Percentiles rank a stretch among this genome's conserved stretches.
Evolutionary conservation across 2,797 vertebrate species (phyloP).

Genomic region (Astyanax mexicanus): DNA sequence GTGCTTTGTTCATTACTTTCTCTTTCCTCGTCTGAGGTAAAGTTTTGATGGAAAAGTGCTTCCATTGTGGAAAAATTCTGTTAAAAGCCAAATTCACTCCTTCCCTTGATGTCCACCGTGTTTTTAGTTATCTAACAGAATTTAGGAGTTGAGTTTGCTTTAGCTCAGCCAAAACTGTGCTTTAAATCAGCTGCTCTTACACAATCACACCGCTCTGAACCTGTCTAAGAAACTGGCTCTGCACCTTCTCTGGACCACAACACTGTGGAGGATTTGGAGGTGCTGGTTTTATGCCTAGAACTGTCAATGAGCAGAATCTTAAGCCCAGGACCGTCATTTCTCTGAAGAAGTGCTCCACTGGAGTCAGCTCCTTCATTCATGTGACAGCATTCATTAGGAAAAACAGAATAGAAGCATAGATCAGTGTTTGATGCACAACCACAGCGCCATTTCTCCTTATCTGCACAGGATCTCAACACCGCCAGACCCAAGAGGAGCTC

Average conservation of each 20-base stretch:
- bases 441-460: conserved; percentile 4
- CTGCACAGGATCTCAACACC: not conserved
- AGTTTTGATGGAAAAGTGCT: too few species aligned
- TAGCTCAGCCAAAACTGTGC: conserved; percentile 48
- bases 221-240: conserved; percentile 32
- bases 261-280: too few species aligned
- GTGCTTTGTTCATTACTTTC: not conserved
- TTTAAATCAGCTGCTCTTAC: conserved; percentile 55
- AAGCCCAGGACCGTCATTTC: not conserved
- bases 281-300: not conserved
- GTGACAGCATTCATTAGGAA: not conserved
- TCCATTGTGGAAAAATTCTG: not conserved
- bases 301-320: not conserved
- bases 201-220: conserved; percentile 26
- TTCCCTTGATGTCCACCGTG: conserved; percentile 51
- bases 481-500: not conserved
- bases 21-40: not conserved
- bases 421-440: not conserved
- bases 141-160: conserved; percentile 58
- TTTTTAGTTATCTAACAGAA: conserved; percentile 49
- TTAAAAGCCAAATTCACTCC: conserved; percentile 39
- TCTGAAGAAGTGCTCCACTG: not conserved
- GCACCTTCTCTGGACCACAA: conserved; percentile 4
- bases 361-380: not conserved
- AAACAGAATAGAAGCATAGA: not conserved